Percentiles rank a stretch among this genome's conserved stretches.
Conservation (phyloP, 2,888 invertebrate species). For the Taphrorychus bicolor region DNA sequence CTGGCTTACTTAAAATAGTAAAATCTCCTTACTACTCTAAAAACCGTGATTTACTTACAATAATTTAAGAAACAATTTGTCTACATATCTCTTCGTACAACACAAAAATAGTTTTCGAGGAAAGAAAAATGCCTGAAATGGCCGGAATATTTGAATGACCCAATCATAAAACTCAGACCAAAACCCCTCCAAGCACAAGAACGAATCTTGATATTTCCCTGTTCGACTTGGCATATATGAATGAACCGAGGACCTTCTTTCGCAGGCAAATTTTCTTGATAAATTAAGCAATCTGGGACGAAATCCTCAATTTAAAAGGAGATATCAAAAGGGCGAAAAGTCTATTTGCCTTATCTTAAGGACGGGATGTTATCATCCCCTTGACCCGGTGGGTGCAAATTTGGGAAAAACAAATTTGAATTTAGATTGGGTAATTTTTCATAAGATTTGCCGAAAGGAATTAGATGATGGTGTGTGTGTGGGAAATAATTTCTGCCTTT, state of each 20-base stretch:
- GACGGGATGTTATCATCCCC: slow-evolving; percentile 30
- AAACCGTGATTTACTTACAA: too few relatives aligned
- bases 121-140: not conserved
- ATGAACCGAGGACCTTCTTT: slow-evolving; percentile 6
- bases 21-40: too few relatives aligned
- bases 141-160: not conserved
- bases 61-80: too few relatives aligned
- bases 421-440: slow-evolving; percentile 41
- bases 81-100: not conserved
- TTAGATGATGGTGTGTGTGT: not conserved
- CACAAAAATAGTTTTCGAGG: not conserved
- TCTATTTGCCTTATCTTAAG: slow-evolving; percentile 40
- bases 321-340: slow-evolving; percentile 40
- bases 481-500: not conserved
- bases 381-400: slow-evolving; percentile 30
- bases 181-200: not conserved
- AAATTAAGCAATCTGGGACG: slow-evolving; percentile 34
- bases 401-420: slow-evolving; percentile 41
- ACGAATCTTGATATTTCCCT: not conserved
- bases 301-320: slow-evolving; percentile 34
- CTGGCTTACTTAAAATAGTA: too few relatives aligned
- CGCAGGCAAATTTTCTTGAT: slow-evolving; percentile 21
- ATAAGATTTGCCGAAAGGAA: slow-evolving; percentile 9
- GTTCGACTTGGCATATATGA: slow-evolving; percentile 3
- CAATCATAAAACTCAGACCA: not conserved